A percentile compares a stretch with the other conserved stretches of the same genome.
Conservation (phyloP, 2,797 vertebrate genomes). For the Echiichthys vipera region DNA sequence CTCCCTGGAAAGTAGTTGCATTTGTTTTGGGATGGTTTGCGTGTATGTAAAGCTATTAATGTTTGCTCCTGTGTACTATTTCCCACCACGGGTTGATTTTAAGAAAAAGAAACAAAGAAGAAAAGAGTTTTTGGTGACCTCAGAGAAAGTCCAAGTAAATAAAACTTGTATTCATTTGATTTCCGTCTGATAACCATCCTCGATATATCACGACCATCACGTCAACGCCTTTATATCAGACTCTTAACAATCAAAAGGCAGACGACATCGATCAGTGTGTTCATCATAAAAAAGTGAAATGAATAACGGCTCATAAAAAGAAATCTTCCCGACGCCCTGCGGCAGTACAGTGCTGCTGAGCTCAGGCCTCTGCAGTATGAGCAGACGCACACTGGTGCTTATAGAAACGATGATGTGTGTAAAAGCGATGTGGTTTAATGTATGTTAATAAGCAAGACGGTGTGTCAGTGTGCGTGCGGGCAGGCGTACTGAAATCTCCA, state of each 20-base stretch:
- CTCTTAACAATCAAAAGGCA: conserved; percentile 11
- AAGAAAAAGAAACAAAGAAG: background rate
- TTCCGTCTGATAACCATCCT: background rate
- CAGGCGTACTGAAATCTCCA: conserved; percentile 55
- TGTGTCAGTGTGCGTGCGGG: conserved; percentile 13
- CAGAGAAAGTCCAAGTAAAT: background rate
- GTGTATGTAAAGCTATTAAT: background rate
- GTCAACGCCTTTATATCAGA: background rate
- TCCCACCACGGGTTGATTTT: background rate
- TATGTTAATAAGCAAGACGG: conserved; percentile 59
- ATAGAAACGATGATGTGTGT: conserved; percentile 64
- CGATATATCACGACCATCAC: background rate
- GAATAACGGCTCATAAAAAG: conserved; percentile 26
- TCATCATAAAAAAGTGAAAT: conserved; percentile 30
- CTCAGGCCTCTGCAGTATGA: conserved; percentile 63
- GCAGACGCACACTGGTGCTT: conserved; percentile 32
- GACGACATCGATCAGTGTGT: conserved; percentile 22
- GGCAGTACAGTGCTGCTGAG: conserved; percentile 61
- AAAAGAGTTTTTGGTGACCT: background rate
- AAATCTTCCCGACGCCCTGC: conserved; percentile 44
- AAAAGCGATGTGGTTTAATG: conserved; percentile 56
- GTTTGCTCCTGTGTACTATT: background rate
- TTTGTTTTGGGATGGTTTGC: background rate
- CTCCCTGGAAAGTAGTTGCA: background rate
- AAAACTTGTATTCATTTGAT: background rate